A percentile compares a stretch with the other conserved stretches of the same genome.
phyloP scores from a whole-genome alignment of 2,113 vertebrate genomes.

The Osmerus mordax region DNA sequence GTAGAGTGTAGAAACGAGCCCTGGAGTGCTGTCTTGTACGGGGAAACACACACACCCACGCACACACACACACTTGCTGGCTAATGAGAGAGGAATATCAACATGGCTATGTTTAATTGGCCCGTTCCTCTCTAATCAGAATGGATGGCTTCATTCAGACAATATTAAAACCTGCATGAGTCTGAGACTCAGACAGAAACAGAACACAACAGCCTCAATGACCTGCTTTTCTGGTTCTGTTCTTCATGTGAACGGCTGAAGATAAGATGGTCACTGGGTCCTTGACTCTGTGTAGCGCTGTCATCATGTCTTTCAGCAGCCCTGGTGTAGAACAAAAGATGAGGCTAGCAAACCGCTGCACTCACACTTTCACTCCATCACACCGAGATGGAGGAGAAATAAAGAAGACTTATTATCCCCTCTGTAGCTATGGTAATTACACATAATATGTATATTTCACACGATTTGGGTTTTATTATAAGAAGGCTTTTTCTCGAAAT shows the following conservation, averaged over 20 bases:
- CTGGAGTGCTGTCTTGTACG: not conserved
- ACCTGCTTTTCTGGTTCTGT: slow-evolving; percentile 40
- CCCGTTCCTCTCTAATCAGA: slow-evolving; percentile 51
- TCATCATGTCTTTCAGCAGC: slow-evolving; percentile 34
- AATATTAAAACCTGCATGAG: slow-evolving; percentile 46
- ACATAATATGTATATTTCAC: no score
- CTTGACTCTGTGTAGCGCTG: no score
- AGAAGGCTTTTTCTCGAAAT: no score
- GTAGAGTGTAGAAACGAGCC: no score
- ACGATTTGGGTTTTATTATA: no score
- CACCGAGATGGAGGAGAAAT: not conserved
- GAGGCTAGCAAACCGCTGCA: not conserved
- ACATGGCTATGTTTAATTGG: slow-evolving; percentile 60
- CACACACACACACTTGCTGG: slow-evolving; percentile 29
- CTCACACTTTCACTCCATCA: slow-evolving; percentile 13
- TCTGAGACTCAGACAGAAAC: slow-evolving; percentile 15
- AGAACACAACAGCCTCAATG: slow-evolving; percentile 23
- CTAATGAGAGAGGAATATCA: slow-evolving; percentile 62
- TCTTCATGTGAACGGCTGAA: slow-evolving; percentile 17
- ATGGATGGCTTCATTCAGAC: slow-evolving; percentile 59
- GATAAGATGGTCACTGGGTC: slow-evolving; percentile 20
- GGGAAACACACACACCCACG: slow-evolving; percentile 4
- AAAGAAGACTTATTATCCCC: no score
- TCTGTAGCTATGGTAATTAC: no score
- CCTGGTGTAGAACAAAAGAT: slow-evolving; percentile 5